These are phyloP conservation scores for Tinamus guttatus DNA, from an alignment of 2,113 vertebrate genomes.

Conservation along the genomic window DNA sequence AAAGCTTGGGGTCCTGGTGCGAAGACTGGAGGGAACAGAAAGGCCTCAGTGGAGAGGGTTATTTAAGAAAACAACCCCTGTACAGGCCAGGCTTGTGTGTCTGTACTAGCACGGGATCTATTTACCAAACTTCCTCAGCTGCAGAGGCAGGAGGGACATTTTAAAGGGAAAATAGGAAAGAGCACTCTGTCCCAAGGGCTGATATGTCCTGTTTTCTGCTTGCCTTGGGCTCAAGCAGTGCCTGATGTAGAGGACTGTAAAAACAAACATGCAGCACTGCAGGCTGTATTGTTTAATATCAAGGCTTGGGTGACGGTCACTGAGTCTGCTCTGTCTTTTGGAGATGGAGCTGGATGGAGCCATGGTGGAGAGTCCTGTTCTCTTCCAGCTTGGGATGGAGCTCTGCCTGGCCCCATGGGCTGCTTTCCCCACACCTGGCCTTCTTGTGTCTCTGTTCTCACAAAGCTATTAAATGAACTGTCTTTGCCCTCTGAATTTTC, in stretches of 20 bases:
- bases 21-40: conserved; percentile 60
- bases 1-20: conserved; percentile 29
- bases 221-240: background rate
- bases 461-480: background rate
- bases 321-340: background rate
- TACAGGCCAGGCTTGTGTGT: conserved; percentile 57
- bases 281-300: background rate
- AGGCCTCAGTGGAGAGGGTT: conserved; percentile 65
- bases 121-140: conserved; percentile 15
- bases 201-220: background rate
- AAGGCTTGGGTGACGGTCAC: background rate
- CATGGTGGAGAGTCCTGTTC: background rate
- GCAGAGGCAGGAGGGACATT: background rate
- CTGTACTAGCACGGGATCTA: background rate
- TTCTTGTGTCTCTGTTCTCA: background rate
- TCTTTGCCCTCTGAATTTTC: background rate
- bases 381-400: background rate
- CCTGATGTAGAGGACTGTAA: background rate
- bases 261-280: background rate
- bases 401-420: rapidly evolving
- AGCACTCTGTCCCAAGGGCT: background rate
- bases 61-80: conserved; percentile 39
- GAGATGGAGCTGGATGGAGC: background rate
- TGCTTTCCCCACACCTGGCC: rapidly evolving
- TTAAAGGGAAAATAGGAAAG: background rate